A percentile compares a stretch with the other conserved stretches of the same genome.
phyloP scores from a whole-genome alignment of 2,113 vertebrate species.

The Potamarius usumacintae region DNA sequence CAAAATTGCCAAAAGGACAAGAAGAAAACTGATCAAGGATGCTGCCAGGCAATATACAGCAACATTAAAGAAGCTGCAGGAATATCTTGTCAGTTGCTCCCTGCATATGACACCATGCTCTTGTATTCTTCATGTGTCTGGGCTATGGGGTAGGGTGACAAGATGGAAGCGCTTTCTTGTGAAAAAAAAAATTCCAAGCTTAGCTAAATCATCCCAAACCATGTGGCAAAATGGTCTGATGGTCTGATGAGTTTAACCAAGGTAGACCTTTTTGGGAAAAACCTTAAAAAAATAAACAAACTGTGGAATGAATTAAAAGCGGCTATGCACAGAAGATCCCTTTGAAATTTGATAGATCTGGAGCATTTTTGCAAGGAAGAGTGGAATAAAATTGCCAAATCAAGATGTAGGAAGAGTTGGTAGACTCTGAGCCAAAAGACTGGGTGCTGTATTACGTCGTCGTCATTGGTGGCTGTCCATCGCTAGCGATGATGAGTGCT shows the following conservation, averaged over 20 bases:
- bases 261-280: background rate
- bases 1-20: background rate
- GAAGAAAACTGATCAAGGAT: background rate
- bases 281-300: no score
- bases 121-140: background rate
- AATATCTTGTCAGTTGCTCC: background rate
- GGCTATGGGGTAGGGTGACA: background rate
- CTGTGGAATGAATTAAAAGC: no score
- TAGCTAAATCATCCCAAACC: background rate
- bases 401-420: background rate
- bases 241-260: background rate
- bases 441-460: background rate
- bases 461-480: no score
- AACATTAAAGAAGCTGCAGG: background rate
- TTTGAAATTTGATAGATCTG: background rate
- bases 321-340: background rate
- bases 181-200: background rate
- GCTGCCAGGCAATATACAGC: background rate
- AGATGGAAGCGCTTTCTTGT: background rate
- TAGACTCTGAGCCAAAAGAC: background rate
- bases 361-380: background rate
- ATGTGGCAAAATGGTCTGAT: background rate
- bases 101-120: no score
- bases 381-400: background rate
- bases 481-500: no score